These are phyloP conservation scores for Dipodomys merriami DNA, from an alignment of 2,113 vertebrate genomes.

Conservation along the genomic window DNA sequence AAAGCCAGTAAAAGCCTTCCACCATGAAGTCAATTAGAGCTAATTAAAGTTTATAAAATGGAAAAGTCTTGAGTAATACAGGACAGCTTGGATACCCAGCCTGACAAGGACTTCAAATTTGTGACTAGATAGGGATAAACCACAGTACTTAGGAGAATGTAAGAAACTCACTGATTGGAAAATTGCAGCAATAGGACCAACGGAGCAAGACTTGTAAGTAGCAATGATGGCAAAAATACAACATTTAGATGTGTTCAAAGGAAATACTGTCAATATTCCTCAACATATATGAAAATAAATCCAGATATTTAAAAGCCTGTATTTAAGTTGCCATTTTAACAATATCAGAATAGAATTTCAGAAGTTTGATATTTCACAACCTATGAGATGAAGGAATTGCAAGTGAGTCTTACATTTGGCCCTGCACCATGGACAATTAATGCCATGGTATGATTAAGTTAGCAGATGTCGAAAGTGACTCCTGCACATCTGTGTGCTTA, in stretches of 20 bases:
- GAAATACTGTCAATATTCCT: not conserved
- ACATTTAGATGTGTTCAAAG: no score
- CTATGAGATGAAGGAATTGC: not conserved
- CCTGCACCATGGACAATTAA: not conserved
- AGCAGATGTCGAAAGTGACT: not conserved
- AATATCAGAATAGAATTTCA: not conserved
- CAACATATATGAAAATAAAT: not conserved
- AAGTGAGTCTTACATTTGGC: not conserved
- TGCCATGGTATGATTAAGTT: not conserved
- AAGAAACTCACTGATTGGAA: not conserved
- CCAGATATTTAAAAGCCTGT: not conserved
- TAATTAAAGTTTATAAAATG: not conserved
- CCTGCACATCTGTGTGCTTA: not conserved
- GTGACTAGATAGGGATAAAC: not conserved
- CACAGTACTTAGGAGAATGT: not conserved
- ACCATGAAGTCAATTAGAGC: not conserved
- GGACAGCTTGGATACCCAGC: not conserved
- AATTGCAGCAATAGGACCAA: not conserved
- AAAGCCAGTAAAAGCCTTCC: not conserved
- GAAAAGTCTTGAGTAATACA: not conserved
- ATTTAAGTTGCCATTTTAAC: not conserved
- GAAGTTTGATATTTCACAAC: slow-evolving; percentile 5
- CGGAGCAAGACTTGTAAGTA: not conserved
- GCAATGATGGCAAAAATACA: not conserved
- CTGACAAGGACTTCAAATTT: not conserved